Percentiles rank a stretch among this genome's conserved stretches.
Conservation (phyloP, 2,888 invertebrate species). For the Protodeltote pygarga region DNA sequence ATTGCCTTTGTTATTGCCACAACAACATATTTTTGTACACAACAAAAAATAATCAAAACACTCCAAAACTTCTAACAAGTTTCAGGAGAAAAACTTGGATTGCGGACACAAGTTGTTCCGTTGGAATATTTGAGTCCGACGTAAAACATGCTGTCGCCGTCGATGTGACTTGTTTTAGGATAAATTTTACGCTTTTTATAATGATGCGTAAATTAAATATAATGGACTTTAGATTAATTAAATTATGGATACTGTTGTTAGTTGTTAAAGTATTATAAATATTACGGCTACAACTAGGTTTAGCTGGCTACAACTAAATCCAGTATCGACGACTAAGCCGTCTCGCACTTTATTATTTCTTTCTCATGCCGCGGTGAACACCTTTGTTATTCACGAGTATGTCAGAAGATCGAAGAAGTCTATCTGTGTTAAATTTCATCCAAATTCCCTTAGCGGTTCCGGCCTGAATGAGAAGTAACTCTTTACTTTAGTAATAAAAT, state of each 20-base stretch:
- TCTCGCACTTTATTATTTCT: too few species aligned
- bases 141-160: slow-evolving; percentile 45
- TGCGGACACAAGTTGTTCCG: slow-evolving; percentile 62
- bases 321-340: too few species aligned
- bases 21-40: slow-evolving; percentile 41
- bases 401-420: too few species aligned
- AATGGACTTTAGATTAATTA: slow-evolving; percentile 11
- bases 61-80: slow-evolving; percentile 60
- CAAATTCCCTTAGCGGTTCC: too few species aligned
- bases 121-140: slow-evolving; percentile 55
- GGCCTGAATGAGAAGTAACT: too few species aligned
- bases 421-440: too few species aligned
- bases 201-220: slow-evolving; percentile 20
- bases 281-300: slow-evolving; percentile 7
- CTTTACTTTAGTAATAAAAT: too few species aligned
- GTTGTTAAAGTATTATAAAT: slow-evolving; percentile 14
- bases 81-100: slow-evolving; percentile 65
- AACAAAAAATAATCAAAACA: slow-evolving; percentile 57
- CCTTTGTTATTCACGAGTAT: too few species aligned
- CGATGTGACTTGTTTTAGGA: slow-evolving; percentile 27
- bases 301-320: too few species aligned
- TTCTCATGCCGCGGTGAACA: too few species aligned
- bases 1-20: slow-evolving; percentile 40
- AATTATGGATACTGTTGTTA: slow-evolving; percentile 8
- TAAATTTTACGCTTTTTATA: slow-evolving; percentile 25